Percentiles rank a stretch among this genome's conserved stretches.
These are phyloP conservation scores for Trichogramma evanescens DNA, from an alignment of 2,888 invertebrate genomes.

Conservation along the genomic window DNA sequence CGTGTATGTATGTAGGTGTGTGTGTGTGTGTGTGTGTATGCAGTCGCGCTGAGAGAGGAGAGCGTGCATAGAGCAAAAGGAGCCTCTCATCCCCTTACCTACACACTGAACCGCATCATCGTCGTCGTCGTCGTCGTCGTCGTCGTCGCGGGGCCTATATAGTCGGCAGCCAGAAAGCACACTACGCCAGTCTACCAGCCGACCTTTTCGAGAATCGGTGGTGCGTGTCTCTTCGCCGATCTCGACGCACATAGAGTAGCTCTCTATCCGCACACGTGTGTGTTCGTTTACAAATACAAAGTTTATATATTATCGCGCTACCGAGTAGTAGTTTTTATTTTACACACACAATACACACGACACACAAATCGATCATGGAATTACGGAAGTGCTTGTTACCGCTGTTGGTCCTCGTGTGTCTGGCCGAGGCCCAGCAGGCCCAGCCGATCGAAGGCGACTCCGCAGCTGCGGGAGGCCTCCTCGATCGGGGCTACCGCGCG, in stretches of 20 bases:
- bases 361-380: not conserved
- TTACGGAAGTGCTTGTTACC: constrained; percentile 16
- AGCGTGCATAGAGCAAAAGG: too few species aligned
- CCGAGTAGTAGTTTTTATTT: too few species aligned
- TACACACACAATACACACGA: not conserved
- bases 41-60: constrained; percentile 10
- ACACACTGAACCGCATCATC: constrained; percentile 11
- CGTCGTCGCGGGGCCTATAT: constrained; percentile 28
- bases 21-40: constrained; percentile 7
- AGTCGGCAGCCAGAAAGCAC: constrained; percentile 28
- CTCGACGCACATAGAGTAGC: not conserved
- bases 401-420: constrained; percentile 7
- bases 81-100: constrained; percentile 31
- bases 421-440: constrained; percentile 1
- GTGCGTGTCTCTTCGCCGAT: constrained; percentile 25
- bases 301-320: too few species aligned
- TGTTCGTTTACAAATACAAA: too few species aligned
- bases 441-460: not conserved
- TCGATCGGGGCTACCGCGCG: constrained; percentile 56
- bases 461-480: not conserved
- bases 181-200: constrained; percentile 37
- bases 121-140: not conserved
- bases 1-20: not conserved
- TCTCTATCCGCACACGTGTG: too few species aligned
- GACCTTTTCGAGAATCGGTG: constrained; percentile 30